A percentile compares a stretch with the other conserved stretches of the same genome.
phyloP scores from a whole-genome alignment of 2,113 vertebrate genomes.

The Peucedramus taeniatus region DNA sequence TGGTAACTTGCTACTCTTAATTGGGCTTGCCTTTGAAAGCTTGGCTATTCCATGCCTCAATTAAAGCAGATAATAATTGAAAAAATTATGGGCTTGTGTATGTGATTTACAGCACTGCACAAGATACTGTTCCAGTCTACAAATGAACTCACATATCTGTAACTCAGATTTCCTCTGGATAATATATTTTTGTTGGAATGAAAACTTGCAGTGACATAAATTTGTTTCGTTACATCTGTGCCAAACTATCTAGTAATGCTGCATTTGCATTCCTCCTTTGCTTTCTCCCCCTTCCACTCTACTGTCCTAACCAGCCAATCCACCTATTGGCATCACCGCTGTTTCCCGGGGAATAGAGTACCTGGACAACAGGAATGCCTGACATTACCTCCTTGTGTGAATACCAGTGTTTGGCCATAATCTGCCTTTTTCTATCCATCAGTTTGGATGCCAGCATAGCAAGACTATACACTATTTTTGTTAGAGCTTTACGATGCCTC shows the following conservation, averaged over 20 bases:
- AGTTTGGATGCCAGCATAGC: neutral
- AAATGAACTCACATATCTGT: neutral
- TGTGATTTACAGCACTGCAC: neutral
- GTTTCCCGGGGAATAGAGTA: neutral
- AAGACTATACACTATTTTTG: neutral
- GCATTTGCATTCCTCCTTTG: neutral
- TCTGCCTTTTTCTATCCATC: neutral
- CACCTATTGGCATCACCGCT: neutral
- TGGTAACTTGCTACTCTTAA: neutral
- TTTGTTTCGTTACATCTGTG: neutral
- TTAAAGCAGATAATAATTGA: neutral
- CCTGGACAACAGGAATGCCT: neutral
- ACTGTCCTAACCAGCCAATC: neutral
- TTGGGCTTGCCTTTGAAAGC: neutral
- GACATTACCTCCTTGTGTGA: neutral
- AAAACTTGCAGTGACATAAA: neutral
- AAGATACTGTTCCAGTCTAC: neutral
- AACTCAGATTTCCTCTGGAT: neutral
- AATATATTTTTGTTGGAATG: slow-evolving; percentile 7
- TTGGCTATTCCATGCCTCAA: neutral
- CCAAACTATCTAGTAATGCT: slow-evolving; percentile 3
- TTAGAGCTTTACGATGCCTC: neutral
- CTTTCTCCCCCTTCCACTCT: neutral
- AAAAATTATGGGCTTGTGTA: neutral
- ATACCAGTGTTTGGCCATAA: accelerated